Conservation (phyloP, 2,888 invertebrate genomes). For the Pantelozetes paolii region DNA sequence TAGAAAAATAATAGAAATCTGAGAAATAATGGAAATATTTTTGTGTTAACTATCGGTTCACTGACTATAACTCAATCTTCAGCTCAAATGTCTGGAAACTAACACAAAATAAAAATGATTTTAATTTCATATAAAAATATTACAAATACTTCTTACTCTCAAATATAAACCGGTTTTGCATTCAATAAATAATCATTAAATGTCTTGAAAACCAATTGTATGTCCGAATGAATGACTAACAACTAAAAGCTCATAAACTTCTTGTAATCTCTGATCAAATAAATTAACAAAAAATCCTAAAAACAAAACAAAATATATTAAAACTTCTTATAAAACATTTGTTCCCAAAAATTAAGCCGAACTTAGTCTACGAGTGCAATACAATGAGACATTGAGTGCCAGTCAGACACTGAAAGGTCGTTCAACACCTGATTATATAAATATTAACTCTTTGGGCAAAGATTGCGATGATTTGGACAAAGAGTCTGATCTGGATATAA, state of each 20-base stretch:
- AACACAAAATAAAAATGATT: not conserved
- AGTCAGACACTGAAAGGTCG: not conserved
- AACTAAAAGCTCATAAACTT: slow-evolving; percentile 18
- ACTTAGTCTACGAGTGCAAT: slow-evolving; percentile 21
- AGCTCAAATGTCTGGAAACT: slow-evolving; percentile 25
- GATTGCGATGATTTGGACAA: slow-evolving; percentile 32
- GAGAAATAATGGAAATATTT: not conserved
- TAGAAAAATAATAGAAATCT: not conserved
- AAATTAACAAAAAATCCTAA: slow-evolving; percentile 17
- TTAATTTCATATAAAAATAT: not conserved
- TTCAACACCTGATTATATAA: slow-evolving; percentile 31
- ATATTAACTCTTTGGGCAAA: slow-evolving; percentile 15
- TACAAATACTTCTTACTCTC: not conserved
- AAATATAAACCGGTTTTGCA: slow-evolving; percentile 9
- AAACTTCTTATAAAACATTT: slow-evolving; percentile 29
- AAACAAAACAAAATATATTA: not conserved
- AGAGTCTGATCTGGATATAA: slow-evolving; percentile 45
- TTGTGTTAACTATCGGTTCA: slow-evolving; percentile 11
- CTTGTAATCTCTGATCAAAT: slow-evolving; percentile 1
- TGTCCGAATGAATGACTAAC: not conserved
- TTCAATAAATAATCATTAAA: slow-evolving; percentile 18
- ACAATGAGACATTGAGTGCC: slow-evolving; percentile 2
- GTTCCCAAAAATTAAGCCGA: slow-evolving; percentile 24
- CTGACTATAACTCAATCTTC: slow-evolving; percentile 29
- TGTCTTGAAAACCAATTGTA: slow-evolving; percentile 27